Conservation (phyloP, 2,113 vertebrate genomes). For the Marcusenius ussheri region DNA sequence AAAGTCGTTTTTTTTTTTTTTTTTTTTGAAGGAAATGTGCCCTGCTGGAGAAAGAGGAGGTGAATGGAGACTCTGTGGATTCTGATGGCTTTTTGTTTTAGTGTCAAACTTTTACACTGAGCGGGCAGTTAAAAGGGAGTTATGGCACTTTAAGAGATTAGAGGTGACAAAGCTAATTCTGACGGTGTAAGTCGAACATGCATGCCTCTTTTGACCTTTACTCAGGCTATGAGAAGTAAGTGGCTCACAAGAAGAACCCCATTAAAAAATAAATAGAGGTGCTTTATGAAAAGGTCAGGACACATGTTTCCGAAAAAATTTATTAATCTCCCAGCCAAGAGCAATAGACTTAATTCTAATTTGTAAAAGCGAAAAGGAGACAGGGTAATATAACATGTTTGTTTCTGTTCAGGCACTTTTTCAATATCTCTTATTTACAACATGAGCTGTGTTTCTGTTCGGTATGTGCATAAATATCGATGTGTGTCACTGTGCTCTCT, state of each 20-base stretch:
- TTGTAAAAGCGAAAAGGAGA: conserved; percentile 25
- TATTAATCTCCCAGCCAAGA: conserved; percentile 71
- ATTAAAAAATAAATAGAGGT: conserved; percentile 90
- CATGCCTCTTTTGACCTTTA: conserved; percentile 81
- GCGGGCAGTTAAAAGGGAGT: conserved; percentile 16
- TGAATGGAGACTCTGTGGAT: background rate
- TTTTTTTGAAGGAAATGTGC: conserved; percentile 1
- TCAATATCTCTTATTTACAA: background rate
- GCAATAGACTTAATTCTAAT: conserved; percentile 39
- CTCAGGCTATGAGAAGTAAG: conserved; percentile 71
- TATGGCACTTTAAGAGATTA: conserved; percentile 39
- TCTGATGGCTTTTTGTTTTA: conserved; percentile 14
- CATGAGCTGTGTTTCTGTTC: background rate
- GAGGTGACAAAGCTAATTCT: conserved; percentile 56
- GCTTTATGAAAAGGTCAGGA: conserved; percentile 89
- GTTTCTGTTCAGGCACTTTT: background rate
- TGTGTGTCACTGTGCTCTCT: background rate
- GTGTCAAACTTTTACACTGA: conserved; percentile 25
- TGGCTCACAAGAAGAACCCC: conserved; percentile 74
- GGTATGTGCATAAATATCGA: background rate
- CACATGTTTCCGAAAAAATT: conserved; percentile 84
- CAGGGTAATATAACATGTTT: background rate
- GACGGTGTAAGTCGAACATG: conserved; percentile 61
- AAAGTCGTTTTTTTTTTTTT: background rate
- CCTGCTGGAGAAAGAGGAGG: background rate